Evolutionary conservation across 2,888 invertebrate genomes (phyloP), one percentile per base, ranked within the genome.

Genomic region (Acanthococcus lagerstroemiae): DNA sequence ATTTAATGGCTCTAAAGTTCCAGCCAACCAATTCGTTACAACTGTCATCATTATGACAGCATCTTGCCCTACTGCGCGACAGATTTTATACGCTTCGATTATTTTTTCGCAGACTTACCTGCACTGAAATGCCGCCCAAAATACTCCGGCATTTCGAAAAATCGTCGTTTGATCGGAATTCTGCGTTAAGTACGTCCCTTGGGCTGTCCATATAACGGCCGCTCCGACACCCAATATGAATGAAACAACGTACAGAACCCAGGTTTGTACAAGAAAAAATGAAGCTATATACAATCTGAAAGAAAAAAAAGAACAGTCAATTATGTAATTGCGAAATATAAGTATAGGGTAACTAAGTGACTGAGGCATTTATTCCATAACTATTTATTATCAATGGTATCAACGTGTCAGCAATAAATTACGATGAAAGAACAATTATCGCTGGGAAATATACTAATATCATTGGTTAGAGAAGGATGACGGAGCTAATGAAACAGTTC

Each of bases 111-210:
- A 17, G 24, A 50, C 37, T 58, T 75, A 88, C 90, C 90, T 90
- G 80, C 86, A 87, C 76, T 96, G 95, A 69, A 95, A 80, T 78
- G 97, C 84, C 0, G 95, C 95, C 96, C 96, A 97, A 77, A 97
- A 97, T 55, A 97, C 81, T 12, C 96, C 95, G 12, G 94, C 92
- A 78, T 97, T 95, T 71, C 95, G 82, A 7, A 92, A 88, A 75
- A 96, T 93, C 0, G 92, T 95, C 0, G 85, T 83, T 0, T 84
- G 78, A 70, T 88, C 86, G 70, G 95, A 95, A 81, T 95, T 95
- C 66, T 92, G 80, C 0, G 95, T 92, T 63, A 97, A 77, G 75
- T 89, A 92, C 70, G 85, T 86, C 30, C 97, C 97, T 78, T 97
- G 96, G 0, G 92, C 90, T 0, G 95, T 95, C 96, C 97, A 97